Base-by-base conservation (phyloP, 2,797 vertebrate genomes). In the Danionella dracula region DNA sequence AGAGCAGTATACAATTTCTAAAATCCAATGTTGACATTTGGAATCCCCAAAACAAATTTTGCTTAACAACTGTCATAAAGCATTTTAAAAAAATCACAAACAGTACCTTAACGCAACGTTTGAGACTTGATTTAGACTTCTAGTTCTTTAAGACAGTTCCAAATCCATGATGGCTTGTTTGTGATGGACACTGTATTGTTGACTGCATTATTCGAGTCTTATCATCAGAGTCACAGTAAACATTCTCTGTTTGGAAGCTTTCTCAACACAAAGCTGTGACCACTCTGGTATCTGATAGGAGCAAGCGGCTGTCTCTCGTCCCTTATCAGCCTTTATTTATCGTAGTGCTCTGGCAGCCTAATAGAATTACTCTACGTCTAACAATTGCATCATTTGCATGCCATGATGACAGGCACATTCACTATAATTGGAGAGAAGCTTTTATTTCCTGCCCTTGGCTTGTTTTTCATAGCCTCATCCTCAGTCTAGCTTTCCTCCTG, bases 301-400 rank as follows among this genome's bases (percentile, higher is more conserved):
- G 54, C 31, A 38, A 53, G 5, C 54, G 41, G 51, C 53, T 51
- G 73, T 60, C 63, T 42, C 34, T 51, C 41, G 12, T 27, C 41
- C 61, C 65, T 81, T 83, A 84, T 85, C 76, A 32, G 59, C 57
- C 67, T 70, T 72, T 75, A 70, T 76, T 58, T 68, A 73, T 75
- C 55, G 54, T 73, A 20, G 20, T 78, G 76, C 79, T 63, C 77
- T 48, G 49, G 71, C 69, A 40, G 44, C 70, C 73, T 55, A 38
- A 51, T 62, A 70, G 31, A 76, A 81, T 80, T 74, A 78, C 70
- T n/a, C n/a, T 59, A 72, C 76, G 77, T 72, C 45, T 56, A 63
- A 79, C 77, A 82, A 80, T 66, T 81, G 75, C 68, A 13, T 61
- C 51, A 84, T 85, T 86, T 88, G 78, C 79, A 84, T 82, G 72